These are phyloP conservation scores for Leucoptera coffeella DNA, from an alignment of 2,888 invertebrate species.

Conservation along the genomic window DNA sequence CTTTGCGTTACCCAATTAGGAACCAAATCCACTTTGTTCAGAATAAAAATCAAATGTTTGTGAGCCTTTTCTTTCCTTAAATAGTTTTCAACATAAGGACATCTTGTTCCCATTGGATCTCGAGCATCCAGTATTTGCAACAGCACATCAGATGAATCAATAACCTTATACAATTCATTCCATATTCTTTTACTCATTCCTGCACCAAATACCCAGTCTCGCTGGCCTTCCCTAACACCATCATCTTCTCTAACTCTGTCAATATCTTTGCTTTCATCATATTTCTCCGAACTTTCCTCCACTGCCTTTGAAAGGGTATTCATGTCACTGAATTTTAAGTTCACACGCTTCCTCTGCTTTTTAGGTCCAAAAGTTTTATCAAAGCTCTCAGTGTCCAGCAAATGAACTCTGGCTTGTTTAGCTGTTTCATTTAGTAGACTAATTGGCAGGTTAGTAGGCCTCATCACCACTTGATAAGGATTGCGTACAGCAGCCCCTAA, in stretches of 20 bases:
- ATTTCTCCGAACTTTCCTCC: constrained; percentile 65
- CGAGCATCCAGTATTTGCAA: constrained; percentile 94
- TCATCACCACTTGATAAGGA: constrained; percentile 97
- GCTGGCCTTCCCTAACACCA: constrained; percentile 72
- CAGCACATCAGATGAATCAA: constrained; percentile 97
- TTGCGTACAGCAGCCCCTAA: constrained; percentile 91
- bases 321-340: constrained; percentile 67
- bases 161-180: constrained; percentile 98
- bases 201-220: constrained; percentile 93
- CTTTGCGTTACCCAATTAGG: constrained; percentile 98
- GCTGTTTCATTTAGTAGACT: constrained; percentile 89
- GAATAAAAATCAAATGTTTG: constrained; percentile 93
- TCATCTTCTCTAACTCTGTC: constrained; percentile 78
- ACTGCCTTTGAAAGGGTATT: constrained; percentile 70
- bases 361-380: constrained; percentile 94
- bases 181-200: constrained; percentile 97
- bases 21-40: constrained; percentile 95
- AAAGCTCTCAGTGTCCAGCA: constrained; percentile 93
- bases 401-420: constrained; percentile 85
- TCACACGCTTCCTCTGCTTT: constrained; percentile 85
- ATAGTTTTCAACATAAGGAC: constrained; percentile 87
- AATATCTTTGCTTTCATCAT: constrained; percentile 75
- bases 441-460: constrained; percentile 89
- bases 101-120: constrained; percentile 95
- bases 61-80: constrained; percentile 91